Base-by-base conservation (phyloP, 2,113 vertebrate genomes). In the Boulengeromyrus knoepffleri region DNA sequence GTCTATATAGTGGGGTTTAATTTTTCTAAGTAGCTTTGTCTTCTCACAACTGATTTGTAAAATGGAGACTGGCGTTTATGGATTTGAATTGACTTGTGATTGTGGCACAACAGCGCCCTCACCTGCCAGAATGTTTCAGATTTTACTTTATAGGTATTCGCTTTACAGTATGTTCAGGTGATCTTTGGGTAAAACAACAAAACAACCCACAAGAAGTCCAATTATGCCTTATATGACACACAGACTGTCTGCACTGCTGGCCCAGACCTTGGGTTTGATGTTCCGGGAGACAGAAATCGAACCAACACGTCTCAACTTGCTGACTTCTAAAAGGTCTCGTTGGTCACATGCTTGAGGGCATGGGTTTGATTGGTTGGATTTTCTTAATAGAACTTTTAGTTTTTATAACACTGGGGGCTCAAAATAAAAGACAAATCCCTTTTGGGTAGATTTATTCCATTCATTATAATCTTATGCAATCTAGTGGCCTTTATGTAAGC, bases 271-370 rank as follows among this genome's bases (percentile, higher is more conserved):
- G 27, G 93, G 94, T 62, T 13, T 96, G 92, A 97, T 97, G 96
- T 96, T 97, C 93, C 93, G 95, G 91, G 96, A 97, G 93, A 97
- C 93, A 0, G 96, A 96, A 91, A 94, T 94, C 0, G 96, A 97
- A 89, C 91, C 93, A 3, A 94, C 95, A 15, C 92, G 95, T 42
- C 88, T 95, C 47, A 92, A 52, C 90, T 93, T 95, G 70, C 88
- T 97, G 47, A 94, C 94, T n/a, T 92, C 95, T 89, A 94, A 95
- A 86, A 94, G 15, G 42, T 66, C 45, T 27, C 74, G 31, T 3
- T 90, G 21, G 42, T 58, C 50, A 88, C 87, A 58, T 42, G 53
- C 31, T 62, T 42, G 19, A 24, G 36, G 2, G n/a, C 46, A 15
- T 45, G 49, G 0, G 49, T 36, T 49, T 52, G n/a, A 53, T 47